Evolutionary conservation across 2,888 invertebrate genomes (phyloP), one percentile per base, ranked within the genome.

Genomic region (Calliphora vomitoria): DNA sequence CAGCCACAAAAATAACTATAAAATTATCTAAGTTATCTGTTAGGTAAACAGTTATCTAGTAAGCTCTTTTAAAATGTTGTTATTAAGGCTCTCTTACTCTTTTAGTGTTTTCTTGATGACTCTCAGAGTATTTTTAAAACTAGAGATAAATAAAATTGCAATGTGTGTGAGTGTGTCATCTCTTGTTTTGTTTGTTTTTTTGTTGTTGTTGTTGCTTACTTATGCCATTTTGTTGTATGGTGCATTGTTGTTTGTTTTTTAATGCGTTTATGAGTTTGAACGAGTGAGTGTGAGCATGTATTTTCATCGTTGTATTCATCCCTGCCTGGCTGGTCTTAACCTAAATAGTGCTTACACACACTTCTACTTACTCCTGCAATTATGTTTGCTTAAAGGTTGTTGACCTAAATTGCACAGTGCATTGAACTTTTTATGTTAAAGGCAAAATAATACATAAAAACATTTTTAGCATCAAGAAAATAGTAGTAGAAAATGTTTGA

Each of bases 341-440:
- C 92, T 90, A 92, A 91, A 92, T 92, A 90, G 83, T 87, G 62
- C 60, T 31, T 8, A 38, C 3, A 62, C 53, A 80, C 62, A 80
- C 35, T 69, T 58, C 13, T 11, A 47, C n/a, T 64, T 20, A 72
- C 72, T 66, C 10, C 74, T 83, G 69, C 53, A 53, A 53, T 83
- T 50, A 71, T 81, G 80, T 41, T 64, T 86, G 68, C 69, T 87
- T 88, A 90, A 35, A 93, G 93, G 93, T 93, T 93, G 93, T 93
- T 93, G 93, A 92, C 93, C 93, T 85, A 93, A 93, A 92, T 93
- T 90, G 91, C 91, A 91, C 90, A 91, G 93, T 92, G 93, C 93
- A 91, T 91, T 93, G 93, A 93, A 93, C 93, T 92, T 89, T 90
- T 90, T 90, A 89, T 88, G 66, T 75, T 55, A 79, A 66, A 64